Conservation (phyloP, 2,113 vertebrate genomes). For the Ornithorhynchus anatinus region DNA sequence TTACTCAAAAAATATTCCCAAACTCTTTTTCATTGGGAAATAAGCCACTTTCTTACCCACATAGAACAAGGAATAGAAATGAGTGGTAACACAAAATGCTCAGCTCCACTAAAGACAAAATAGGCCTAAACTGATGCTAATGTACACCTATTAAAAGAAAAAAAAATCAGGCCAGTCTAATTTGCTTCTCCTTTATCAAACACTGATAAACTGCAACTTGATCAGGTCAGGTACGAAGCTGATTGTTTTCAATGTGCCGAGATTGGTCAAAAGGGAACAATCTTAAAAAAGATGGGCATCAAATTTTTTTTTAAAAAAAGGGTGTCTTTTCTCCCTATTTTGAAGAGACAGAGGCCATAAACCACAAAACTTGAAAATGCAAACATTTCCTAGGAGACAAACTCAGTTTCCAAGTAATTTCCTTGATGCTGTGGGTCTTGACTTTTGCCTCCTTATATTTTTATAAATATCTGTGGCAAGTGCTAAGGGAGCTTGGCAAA, state of each 20-base stretch:
- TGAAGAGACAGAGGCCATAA: slow-evolving; percentile 51
- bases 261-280: slow-evolving; percentile 20
- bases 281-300: slow-evolving; percentile 28
- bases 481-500: slow-evolving; percentile 65
- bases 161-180: slow-evolving; percentile 20
- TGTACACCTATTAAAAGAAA: too few relatives aligned
- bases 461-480: slow-evolving; percentile 73
- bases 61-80: slow-evolving; percentile 8
- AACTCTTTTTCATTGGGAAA: slow-evolving; percentile 29
- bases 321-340: slow-evolving; percentile 57
- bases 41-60: slow-evolving; percentile 9
- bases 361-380: slow-evolving; percentile 60
- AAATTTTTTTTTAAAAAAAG: slow-evolving; percentile 56
- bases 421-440: slow-evolving; percentile 61
- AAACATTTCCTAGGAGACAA: slow-evolving; percentile 58
- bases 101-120: background rate
- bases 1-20: slow-evolving; percentile 51
- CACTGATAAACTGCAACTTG: slow-evolving; percentile 34
- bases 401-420: slow-evolving; percentile 61
- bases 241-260: slow-evolving; percentile 33
- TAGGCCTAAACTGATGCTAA: too few relatives aligned
- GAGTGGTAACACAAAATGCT: background rate
- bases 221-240: slow-evolving; percentile 28
- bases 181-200: slow-evolving; percentile 34
- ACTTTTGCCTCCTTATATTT: slow-evolving; percentile 62